Evolutionary conservation across 2,888 invertebrate species (phyloP).

Genomic region (Leucozona laternaria): DNA sequence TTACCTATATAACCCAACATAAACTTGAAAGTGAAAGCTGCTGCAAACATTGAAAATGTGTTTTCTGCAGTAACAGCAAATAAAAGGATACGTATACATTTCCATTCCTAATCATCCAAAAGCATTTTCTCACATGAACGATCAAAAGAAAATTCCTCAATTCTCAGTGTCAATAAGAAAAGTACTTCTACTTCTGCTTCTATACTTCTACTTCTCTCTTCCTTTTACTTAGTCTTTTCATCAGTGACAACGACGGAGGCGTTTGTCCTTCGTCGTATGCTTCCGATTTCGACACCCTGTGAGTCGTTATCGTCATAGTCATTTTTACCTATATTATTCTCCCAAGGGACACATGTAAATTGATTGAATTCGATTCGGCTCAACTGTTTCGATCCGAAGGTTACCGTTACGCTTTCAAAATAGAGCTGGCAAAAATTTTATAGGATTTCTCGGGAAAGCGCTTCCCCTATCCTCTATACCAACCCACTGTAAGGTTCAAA

Average conservation of each 20-base stretch:
- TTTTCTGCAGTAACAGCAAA: constrained; percentile 73
- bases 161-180: constrained; percentile 70
- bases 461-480: not conserved
- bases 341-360: constrained; percentile 71
- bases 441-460: constrained; percentile 23
- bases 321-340: not conserved
- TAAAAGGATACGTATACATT: constrained; percentile 60
- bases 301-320: constrained; percentile 24
- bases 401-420: constrained; percentile 47
- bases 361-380: constrained; percentile 74
- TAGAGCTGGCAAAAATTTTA: constrained; percentile 50
- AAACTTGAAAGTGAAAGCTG: constrained; percentile 64
- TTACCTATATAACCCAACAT: constrained; percentile 22
- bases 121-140: constrained; percentile 67
- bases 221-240: not conserved
- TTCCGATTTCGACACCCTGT: constrained; percentile 38
- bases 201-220: not conserved
- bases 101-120: constrained; percentile 68
- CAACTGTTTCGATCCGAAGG: constrained; percentile 57
- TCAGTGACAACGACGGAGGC: not conserved
- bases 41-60: constrained; percentile 64
- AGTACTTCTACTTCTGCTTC: constrained; percentile 28
- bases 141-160: constrained; percentile 74
- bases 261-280: constrained; percentile 7
- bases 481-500: not conserved